phyloP scores from a whole-genome alignment of 2,888 invertebrate genomes.

The Dynastes tityus region DNA sequence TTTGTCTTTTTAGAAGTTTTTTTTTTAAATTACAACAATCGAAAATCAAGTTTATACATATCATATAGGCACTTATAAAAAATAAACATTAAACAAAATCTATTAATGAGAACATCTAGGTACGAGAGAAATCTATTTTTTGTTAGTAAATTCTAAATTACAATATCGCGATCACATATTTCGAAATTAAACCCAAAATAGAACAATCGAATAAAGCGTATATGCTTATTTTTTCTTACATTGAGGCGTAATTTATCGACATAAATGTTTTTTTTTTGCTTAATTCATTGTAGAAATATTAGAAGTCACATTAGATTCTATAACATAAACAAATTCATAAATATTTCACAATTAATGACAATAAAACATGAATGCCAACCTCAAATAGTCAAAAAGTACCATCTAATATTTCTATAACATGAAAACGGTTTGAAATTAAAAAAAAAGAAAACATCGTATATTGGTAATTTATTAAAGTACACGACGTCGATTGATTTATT shows the following conservation, averaged over 20 bases:
- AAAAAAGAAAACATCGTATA: background rate
- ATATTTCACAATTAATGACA: background rate
- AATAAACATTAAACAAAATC: conserved; percentile 2
- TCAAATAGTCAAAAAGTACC: background rate
- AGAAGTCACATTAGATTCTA: background rate
- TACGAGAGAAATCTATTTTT: too few relatives aligned
- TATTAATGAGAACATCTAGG: background rate
- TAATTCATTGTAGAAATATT: background rate
- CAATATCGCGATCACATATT: conserved; percentile 16
- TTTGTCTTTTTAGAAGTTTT: too few relatives aligned
- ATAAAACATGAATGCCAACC: background rate
- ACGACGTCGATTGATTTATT: conserved; percentile 9
- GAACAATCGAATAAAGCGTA: conserved; percentile 1
- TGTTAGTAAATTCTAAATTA: conserved; percentile 3
- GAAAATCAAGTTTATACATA: conserved; percentile 4
- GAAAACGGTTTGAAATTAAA: background rate
- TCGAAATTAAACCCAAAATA: background rate
- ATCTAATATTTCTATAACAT: background rate
- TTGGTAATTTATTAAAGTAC: conserved; percentile 5
- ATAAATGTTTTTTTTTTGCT: background rate
- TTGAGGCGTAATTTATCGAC: background rate
- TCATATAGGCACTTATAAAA: conserved; percentile 21
- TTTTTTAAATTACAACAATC: background rate
- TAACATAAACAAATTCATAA: background rate
- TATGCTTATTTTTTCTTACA: conserved; percentile 5